Conservation (phyloP, 1,140 invertebrate species). For the Helicoverpa zea region DNA sequence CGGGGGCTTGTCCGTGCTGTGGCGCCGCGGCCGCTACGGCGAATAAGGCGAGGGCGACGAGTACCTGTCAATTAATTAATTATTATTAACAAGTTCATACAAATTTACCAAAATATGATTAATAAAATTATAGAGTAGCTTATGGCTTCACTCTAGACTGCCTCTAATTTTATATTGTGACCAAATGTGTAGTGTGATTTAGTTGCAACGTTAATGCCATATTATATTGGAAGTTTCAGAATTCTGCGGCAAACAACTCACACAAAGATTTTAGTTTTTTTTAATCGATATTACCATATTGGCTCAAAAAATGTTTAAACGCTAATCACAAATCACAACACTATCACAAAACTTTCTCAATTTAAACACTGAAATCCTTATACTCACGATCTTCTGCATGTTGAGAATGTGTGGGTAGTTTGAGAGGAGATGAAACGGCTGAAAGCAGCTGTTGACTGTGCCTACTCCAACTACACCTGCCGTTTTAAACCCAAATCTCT, state of each 20-base stretch:
- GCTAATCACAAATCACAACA: not conserved
- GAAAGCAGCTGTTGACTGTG: slow-evolving; percentile 71
- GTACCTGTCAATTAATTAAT: slow-evolving; percentile 58
- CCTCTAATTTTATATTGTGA: too few species aligned
- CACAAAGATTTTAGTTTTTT: too few species aligned
- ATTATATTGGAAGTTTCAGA: too few species aligned
- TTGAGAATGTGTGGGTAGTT: slow-evolving; percentile 56
- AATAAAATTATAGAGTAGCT: too few species aligned
- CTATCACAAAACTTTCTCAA: not conserved
- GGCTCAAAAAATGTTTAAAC: not conserved
- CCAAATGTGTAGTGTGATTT: too few species aligned
- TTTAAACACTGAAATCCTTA: not conserved
- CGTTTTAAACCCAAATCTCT: slow-evolving; percentile 73
- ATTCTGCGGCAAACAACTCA: too few species aligned
- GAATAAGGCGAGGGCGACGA: slow-evolving; percentile 70
- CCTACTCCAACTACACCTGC: slow-evolving; percentile 37
- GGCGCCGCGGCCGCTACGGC: slow-evolving; percentile 69
- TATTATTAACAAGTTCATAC: not conserved
- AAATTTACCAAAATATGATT: not conserved
- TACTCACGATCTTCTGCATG: slow-evolving; percentile 82
- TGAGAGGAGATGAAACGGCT: slow-evolving; percentile 59
- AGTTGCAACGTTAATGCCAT: too few species aligned
- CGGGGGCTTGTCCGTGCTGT: slow-evolving; percentile 61
- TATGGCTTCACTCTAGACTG: too few species aligned
- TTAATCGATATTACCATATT: too few species aligned